Evolutionary conservation across 2,888 invertebrate species (phyloP).

Genomic region (Coecobrya sp.): DNA sequence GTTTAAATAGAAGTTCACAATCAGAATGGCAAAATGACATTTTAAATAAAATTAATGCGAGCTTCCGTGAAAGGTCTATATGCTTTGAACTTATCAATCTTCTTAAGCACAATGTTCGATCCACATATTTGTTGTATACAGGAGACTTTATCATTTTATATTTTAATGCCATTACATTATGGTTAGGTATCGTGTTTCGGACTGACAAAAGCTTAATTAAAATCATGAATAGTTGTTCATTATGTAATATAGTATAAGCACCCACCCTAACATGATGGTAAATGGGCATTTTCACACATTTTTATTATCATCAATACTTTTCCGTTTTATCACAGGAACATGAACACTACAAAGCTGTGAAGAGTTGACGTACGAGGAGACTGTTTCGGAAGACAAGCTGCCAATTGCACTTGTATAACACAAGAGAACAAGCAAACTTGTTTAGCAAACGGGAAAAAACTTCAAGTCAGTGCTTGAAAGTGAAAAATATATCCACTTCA

Average conservation of each 20-base stretch:
- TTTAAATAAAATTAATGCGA: too few relatives aligned
- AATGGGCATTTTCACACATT: slow-evolving; percentile 12
- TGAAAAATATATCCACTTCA: slow-evolving; percentile 40
- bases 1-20: too few relatives aligned
- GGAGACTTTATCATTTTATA: too few relatives aligned
- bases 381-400: slow-evolving; percentile 21
- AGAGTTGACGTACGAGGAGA: not conserved
- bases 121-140: too few relatives aligned
- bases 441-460: not conserved
- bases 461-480: not conserved
- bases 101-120: too few relatives aligned
- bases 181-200: not conserved
- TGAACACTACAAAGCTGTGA: not conserved
- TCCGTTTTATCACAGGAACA: not conserved
- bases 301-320: slow-evolving; percentile 36
- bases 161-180: too few relatives aligned
- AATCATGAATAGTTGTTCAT: not conserved
- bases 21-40: too few relatives aligned
- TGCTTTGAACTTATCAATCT: too few relatives aligned
- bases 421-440: not conserved
- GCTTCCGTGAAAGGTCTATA: too few relatives aligned
- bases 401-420: not conserved
- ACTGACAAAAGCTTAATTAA: slow-evolving; percentile 20
- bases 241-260: slow-evolving; percentile 16
- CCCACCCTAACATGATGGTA: not conserved